Conservation (phyloP, 2,113 vertebrate genomes). For the Himantopus leucocephalus region DNA sequence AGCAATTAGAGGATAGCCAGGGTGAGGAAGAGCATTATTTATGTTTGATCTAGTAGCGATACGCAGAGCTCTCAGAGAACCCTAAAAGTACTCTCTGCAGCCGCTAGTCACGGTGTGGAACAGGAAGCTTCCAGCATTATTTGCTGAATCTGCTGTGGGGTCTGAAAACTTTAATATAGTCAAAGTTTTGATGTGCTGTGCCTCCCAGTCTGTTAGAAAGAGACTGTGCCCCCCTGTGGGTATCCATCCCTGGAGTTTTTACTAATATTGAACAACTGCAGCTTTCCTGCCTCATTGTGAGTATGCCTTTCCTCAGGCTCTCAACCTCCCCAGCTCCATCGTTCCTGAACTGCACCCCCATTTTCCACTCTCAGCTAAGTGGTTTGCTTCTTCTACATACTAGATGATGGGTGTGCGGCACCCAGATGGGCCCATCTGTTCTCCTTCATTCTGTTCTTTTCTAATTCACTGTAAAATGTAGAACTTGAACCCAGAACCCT, state of each 20-base stretch:
- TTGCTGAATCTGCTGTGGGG: neutral
- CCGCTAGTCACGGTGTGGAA: neutral
- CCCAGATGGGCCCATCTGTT: neutral
- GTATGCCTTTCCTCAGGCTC: neutral
- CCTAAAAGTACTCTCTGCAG: neutral
- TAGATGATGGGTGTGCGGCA: neutral
- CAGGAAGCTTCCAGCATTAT: neutral
- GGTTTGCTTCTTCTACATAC: neutral
- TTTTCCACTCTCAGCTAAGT: neutral
- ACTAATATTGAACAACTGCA: neutral
- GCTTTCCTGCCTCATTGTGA: neutral
- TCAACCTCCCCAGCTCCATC: neutral
- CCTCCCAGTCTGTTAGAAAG: neutral
- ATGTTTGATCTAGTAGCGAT: neutral
- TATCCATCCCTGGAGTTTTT: neutral
- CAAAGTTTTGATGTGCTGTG: neutral
- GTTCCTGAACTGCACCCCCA: neutral
- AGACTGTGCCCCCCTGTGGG: neutral
- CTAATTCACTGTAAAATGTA: accelerated
- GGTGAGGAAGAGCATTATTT: neutral
- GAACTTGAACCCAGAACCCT: neutral
- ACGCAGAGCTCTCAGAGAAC: neutral
- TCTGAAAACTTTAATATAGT: accelerated
- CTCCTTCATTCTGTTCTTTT: neutral
- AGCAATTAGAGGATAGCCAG: neutral